A percentile compares a stretch with the other conserved stretches of the same genome.
These are phyloP conservation scores for Lindbergichthys nudifrons DNA, from an alignment of 2,797 vertebrate species.

Conservation along the genomic window DNA sequence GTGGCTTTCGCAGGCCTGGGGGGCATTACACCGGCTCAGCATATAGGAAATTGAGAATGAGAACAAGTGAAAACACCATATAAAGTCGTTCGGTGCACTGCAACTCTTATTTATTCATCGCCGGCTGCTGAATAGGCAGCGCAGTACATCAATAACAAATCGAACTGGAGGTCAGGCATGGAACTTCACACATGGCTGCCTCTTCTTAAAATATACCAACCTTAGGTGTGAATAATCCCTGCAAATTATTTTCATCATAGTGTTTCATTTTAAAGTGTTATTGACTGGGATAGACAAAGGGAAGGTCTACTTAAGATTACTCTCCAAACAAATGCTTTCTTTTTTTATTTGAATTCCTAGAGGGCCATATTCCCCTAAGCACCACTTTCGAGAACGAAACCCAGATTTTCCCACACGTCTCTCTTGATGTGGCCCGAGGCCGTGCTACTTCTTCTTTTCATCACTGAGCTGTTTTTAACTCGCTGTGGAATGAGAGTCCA, in stretches of 20 bases:
- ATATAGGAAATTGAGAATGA: slow-evolving; percentile 36
- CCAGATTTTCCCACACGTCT: slow-evolving; percentile 29
- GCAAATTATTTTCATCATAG: slow-evolving; percentile 65
- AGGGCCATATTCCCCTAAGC: slow-evolving; percentile 33
- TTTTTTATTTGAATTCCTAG: slow-evolving; percentile 58
- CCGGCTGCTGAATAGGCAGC: slow-evolving; percentile 39
- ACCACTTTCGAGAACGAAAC: slow-evolving; percentile 20
- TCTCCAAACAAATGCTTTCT: slow-evolving; percentile 24
- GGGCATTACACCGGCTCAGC: slow-evolving; percentile 33
- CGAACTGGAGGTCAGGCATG: slow-evolving; percentile 59
- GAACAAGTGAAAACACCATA: slow-evolving; percentile 40
- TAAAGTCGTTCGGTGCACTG: slow-evolving; percentile 42
- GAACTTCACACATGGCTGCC: slow-evolving; percentile 52
- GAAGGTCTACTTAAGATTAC: slow-evolving; percentile 27
- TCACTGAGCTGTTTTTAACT: slow-evolving; percentile 61
- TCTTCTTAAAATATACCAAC: slow-evolving; percentile 47
- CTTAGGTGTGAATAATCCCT: slow-evolving; percentile 56
- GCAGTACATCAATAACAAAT: slow-evolving; percentile 53
- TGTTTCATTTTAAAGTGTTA: slow-evolving; percentile 44
- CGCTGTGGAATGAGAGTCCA: slow-evolving; percentile 37
- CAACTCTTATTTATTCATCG: slow-evolving; percentile 38
- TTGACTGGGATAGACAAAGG: slow-evolving; percentile 28
- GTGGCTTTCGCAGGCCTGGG: slow-evolving; percentile 23
- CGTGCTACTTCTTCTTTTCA: slow-evolving; percentile 51
- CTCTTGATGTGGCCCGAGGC: slow-evolving; percentile 57